phyloP scores from a whole-genome alignment of 2,113 vertebrate species.

The Bagarius yarrelli region DNA sequence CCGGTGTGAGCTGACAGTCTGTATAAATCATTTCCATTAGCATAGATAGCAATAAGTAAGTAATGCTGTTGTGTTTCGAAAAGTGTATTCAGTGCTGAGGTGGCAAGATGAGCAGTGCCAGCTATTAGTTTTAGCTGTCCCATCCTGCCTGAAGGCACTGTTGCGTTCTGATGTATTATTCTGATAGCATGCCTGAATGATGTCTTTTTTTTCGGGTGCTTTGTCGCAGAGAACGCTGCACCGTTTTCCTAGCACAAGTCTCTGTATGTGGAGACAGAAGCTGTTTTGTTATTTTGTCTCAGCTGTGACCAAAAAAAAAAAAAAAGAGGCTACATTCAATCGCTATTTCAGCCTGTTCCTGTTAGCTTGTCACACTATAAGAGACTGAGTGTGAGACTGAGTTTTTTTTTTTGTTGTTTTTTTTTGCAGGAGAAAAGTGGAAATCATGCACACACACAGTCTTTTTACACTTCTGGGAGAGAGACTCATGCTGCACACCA shows the following conservation, averaged over 20 bases:
- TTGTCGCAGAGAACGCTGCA: constrained; percentile 20
- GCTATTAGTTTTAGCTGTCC: constrained; percentile 31
- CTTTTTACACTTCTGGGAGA: constrained; percentile 95
- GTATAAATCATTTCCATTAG: constrained; percentile 34
- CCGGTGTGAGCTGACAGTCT: not conserved
- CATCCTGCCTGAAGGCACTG: constrained; percentile 4
- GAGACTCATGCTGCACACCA: constrained; percentile 88
- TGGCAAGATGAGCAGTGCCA: constrained; percentile 21
- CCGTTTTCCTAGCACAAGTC: not conserved
- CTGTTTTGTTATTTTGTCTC: constrained; percentile 28
- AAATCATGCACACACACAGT: constrained; percentile 98
- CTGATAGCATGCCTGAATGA: constrained; percentile 10
- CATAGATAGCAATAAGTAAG: constrained; percentile 17
- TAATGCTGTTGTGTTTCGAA: constrained; percentile 28
- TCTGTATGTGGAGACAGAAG: not conserved
- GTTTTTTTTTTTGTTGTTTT: constrained; percentile 44
- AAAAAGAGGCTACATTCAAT: constrained; percentile 14
- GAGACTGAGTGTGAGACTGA: constrained; percentile 37
- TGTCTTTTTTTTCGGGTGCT: constrained; percentile 16
- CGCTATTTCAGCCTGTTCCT: constrained; percentile 28
- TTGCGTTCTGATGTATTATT: constrained; percentile 4
- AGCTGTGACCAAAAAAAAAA: not conserved
- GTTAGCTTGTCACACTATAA: not conserved
- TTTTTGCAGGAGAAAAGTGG: constrained; percentile 85
- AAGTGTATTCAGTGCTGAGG: constrained; percentile 12